Evolutionary conservation across 2,888 invertebrate species (phyloP), one percentile per base, ranked within the genome.

Genomic region (Lithodes maja): DNA sequence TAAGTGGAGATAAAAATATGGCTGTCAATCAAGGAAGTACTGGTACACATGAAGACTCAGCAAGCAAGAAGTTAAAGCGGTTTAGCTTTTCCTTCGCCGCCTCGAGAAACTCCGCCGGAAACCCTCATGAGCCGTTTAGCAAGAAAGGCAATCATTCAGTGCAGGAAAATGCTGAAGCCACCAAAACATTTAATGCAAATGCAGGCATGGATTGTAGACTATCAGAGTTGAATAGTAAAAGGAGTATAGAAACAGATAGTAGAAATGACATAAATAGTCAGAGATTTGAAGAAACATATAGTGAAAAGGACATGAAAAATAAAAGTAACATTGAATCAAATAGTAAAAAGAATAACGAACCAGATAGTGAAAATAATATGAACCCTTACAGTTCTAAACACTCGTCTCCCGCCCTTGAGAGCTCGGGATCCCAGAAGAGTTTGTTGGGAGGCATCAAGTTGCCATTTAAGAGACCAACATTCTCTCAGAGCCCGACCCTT

Each of bases 401-500:
- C 54, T 54, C 9, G 17, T 7, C 53, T 53, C 15, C 53, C 7
- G 74, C n/a, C 54, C 74, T 2, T 74, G 54, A 74, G 7, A 7
- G 1, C 15, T n/a, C 7, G 9, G 54, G 17, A 75, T 3, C 7
- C 9, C 74, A 75, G 54, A 33, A 1, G 2, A 12, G n/a, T 3
- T n/a, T n/a, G 1, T 49, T 50, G n/a, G 74, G 50, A 53, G 1
- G 7, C 68, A 53, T 12, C 3, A 17, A 75, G 3, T 33, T 75
- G 61, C 69, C 82, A 15, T 82, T 82, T 50, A 84, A 77, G 9
- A 84, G 49, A 33, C 83, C 75, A 9, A 55, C 77, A n/a, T 77
- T 77, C 69, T 61, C 55, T n/a, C 49, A 3, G 3, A 84, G 61
- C 50, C 49, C 75, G 61, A n/a, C 7, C 54, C 15, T 33, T 2